Base-by-base conservation (phyloP, 2,888 invertebrate species). In the Noctua pronuba region DNA sequence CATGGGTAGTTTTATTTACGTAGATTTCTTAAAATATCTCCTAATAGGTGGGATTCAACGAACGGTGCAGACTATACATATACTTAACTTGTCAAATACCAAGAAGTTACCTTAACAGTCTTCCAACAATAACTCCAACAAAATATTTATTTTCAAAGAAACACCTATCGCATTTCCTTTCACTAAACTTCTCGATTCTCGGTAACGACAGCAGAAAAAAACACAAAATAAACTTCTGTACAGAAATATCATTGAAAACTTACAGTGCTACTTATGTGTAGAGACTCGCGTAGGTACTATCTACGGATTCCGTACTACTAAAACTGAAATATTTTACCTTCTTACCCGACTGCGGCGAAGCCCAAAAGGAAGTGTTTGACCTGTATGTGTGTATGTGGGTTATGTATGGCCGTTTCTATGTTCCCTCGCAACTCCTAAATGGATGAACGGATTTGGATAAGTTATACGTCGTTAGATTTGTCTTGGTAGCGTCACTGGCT, bases 71-170 rank as follows among this genome's bases (percentile, higher is more conserved):
- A 11, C 49, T 7, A 28, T 24, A 52, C 13, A 44, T 4, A 1
- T 44, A 24, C 18, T 31, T 24, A 38, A 46, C 18, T 24, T 58
- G 16, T 81, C 35, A 16, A 66, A 66, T 28, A 1, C 35, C n/a
- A 55, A 13, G 31, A 52, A 79, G 13, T 31, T 31, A 28, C 8
- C 10, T 28, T n/a, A 7, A 66, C 41, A 41, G 58, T 60, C 28
- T 31, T 31, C 18, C 8, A 35, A 73, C 41, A 82, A 64, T 28
- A 75, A 35, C 18, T 46, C 11, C n/a, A 41, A 35, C 28, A 49
- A 62, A 75, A 82, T 46, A 35, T 41, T 38, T 75, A 16, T 58
- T 77, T 49, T 21, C 28, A 77, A 13, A 18, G 21, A 52, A 82
- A 55, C 16, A 24, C n/a, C 18, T 35, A 16, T 44, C 35, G 58